Base-by-base conservation (phyloP, 2,797 vertebrate genomes). In the Malurus splendens region DNA sequence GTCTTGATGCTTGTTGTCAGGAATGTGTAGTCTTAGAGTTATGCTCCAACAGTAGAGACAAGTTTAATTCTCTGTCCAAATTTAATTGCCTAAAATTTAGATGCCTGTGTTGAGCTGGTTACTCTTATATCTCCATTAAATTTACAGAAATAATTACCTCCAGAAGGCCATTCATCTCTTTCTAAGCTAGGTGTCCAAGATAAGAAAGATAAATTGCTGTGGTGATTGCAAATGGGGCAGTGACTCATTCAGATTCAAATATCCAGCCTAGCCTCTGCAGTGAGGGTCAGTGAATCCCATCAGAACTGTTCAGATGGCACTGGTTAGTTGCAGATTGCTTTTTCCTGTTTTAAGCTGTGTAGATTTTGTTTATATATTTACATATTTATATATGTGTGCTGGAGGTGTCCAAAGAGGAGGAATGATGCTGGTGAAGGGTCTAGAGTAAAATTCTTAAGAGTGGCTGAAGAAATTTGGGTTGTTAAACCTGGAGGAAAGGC, bases 191-290 rank as follows among this genome's bases (percentile, higher is more conserved):
- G 52, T 86, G 89, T 89, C 91, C 52, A 56, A 91, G 90, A 87
- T 93, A 95, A 92, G 92, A 89, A 93, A 92, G 92, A 92, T 80
- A 89, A 89, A 94, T 95, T 83, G 74, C 90, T 59, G 38, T 62
- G 51, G 70, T 59, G 85, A 62, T 89, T 89, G 78, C 59, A 86
- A 61, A 56, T 72, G 71, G 87, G 86, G 73, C 70, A 59, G 48
- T 78, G 70, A 56, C 82, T 92, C 1, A 19, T 90, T 94, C 44
- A 3, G 12, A 92, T 92, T 93, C 62, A 83, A 81, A 41, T 62
- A 78, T 30, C 55, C 77, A 48, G 38, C 44, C 61, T 78, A 72
- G 24, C 41, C 87, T 65, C 30, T 67, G 41, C 62, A 30, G 36
- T 0, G 32, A 45, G 76, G 89, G 70, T 94, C 85, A 72, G 42